Conservation (phyloP, 1,140 invertebrate species). For the Trichogramma pretiosum region DNA sequence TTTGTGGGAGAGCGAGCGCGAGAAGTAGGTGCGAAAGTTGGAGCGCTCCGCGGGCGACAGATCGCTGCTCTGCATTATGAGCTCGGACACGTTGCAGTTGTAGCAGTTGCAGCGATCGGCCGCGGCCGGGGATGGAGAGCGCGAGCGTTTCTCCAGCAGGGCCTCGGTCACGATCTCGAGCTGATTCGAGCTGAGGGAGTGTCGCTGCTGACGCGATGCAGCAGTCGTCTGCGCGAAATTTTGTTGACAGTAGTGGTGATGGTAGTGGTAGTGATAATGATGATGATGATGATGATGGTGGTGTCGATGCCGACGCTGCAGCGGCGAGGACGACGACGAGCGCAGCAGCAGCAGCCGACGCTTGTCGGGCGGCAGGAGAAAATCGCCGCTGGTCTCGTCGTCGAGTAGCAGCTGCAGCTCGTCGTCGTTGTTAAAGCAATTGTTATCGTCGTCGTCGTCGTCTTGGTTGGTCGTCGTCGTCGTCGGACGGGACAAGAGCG, state of each 20-base stretch:
- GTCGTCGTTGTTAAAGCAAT: neutral
- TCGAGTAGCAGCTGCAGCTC: neutral
- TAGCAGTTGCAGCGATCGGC: conserved; percentile 34
- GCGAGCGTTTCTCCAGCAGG: conserved; percentile 22
- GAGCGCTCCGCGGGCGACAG: conserved; percentile 32
- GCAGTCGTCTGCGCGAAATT: too few species aligned
- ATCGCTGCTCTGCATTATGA: conserved; percentile 32
- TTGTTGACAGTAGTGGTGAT: neutral
- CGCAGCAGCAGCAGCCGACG: neutral
- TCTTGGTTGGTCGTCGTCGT: too few species aligned
- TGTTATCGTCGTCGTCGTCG: neutral
- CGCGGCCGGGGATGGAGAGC: conserved; percentile 29
- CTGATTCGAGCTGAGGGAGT: neutral
- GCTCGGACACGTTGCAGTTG: conserved; percentile 38
- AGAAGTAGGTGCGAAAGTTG: conserved; percentile 34
- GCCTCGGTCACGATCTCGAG: conserved; percentile 5
- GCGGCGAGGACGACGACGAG: too few species aligned
- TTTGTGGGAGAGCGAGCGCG: conserved; percentile 34
- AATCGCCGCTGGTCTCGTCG: too few species aligned
- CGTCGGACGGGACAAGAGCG: neutral
- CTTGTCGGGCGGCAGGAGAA: conserved; percentile 2
- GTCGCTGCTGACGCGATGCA: neutral
- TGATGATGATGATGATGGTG: neutral
- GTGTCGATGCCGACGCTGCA: neutral
- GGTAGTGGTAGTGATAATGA: neutral